Base-by-base conservation (phyloP, 2,888 invertebrate genomes). In the Chrysodeixis includens region DNA sequence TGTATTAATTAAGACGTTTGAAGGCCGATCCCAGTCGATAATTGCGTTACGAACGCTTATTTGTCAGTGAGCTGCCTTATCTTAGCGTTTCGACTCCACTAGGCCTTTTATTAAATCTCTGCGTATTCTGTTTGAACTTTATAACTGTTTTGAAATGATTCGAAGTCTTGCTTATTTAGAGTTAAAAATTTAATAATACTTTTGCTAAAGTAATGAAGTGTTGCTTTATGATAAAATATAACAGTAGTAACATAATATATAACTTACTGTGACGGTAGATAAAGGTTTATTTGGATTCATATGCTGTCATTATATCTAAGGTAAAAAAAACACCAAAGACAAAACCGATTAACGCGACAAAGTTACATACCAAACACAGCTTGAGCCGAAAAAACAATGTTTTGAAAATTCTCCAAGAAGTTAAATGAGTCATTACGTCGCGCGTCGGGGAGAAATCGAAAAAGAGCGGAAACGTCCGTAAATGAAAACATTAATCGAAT, bases 401-500 rank as follows among this genome's bases (percentile, higher is more conserved):
- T 54, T 26, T 32, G 49, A 62, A 74, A 74, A 78, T 75, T 70
- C 63, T 76, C 76, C 76, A 62, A 65, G 67, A 79, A 81, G 66
- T 69, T 63, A 74, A 83, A 84, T 83, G 76, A 85, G 80, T 84
- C 74, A 84, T 85, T 85, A 82, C 71, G 62, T 67, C 71, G 76
- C 69, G 32, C 71, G 62, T 67, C 71, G 76, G 69, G 32, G 61
- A 82, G 80, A 74, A 82, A 82, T 82, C 72, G 81, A 67, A 76
- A 76, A 78, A 77, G 76, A 75, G 67, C 74, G 79, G 73, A 71
- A 76, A 68, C 69, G 71, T 61, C 66, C 71, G 71, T 71, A 85
- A 86, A 87, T 81, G 84, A 83, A 82, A 86, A 83, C 82, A 85
- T 83, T 91, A 90, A 92, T 91, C 88, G 88, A 91, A 90, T 91